phyloP scores from a whole-genome alignment of 2,797 vertebrate species.

The Poliocrania exsul region DNA sequence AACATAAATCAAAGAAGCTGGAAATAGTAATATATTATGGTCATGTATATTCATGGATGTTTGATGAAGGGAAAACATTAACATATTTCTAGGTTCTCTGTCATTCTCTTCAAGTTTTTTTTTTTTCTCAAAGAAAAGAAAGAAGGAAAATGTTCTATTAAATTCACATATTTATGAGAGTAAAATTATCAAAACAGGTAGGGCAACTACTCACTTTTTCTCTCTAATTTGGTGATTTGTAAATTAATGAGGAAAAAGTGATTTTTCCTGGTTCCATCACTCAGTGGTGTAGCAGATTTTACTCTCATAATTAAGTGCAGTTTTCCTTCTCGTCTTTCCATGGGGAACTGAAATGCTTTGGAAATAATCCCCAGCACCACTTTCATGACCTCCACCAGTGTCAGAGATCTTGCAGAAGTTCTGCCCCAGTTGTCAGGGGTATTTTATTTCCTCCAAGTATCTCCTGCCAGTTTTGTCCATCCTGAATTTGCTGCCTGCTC shows the following conservation, averaged over 20 bases:
- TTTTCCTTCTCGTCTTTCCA: neutral
- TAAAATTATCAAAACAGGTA: neutral
- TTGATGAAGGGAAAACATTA: slow-evolving; percentile 40
- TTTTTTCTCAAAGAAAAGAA: neutral
- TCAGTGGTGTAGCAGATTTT: neutral
- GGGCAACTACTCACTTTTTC: neutral
- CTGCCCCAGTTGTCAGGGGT: too few species aligned
- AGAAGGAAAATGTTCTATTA: neutral
- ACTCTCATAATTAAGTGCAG: neutral
- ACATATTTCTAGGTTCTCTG: slow-evolving; percentile 26
- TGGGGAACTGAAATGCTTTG: neutral
- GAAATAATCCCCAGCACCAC: neutral
- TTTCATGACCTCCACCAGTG: too few species aligned
- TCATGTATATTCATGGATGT: slow-evolving; percentile 48
- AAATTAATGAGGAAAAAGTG: neutral
- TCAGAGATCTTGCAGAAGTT: neutral
- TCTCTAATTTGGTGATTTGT: neutral
- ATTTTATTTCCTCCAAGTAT: neutral
- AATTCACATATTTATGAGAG: neutral
- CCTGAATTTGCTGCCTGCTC: neutral
- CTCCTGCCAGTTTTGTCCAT: neutral
- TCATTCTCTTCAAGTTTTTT: neutral
- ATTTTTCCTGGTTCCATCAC: neutral
- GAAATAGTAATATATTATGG: slow-evolving; percentile 17
- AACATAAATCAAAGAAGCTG: slow-evolving; percentile 46